These are phyloP conservation scores for Lasioglossum vierecki DNA, from an alignment of 2,888 invertebrate genomes.

Conservation along the genomic window DNA sequence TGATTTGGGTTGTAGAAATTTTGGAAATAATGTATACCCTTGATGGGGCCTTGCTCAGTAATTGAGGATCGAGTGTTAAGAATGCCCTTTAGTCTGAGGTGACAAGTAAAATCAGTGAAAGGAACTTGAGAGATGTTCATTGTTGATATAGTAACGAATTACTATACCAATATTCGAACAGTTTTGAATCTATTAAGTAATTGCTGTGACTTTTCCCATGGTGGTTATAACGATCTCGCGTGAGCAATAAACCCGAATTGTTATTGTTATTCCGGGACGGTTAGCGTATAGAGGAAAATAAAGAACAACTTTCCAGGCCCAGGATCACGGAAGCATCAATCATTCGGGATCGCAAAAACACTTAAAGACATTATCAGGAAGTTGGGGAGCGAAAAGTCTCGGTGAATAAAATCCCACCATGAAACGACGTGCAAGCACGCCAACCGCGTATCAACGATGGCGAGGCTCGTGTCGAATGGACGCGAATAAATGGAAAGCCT, in stretches of 20 bases:
- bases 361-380: constrained; percentile 19
- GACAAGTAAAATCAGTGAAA: too few relatives aligned
- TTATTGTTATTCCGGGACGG: background rate
- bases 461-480: constrained; percentile 48
- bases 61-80: too few relatives aligned
- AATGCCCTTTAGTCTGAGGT: too few relatives aligned
- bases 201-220: background rate
- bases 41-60: too few relatives aligned
- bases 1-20: too few relatives aligned
- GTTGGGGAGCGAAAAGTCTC: constrained; percentile 54
- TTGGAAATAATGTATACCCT: too few relatives aligned
- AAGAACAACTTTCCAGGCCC: background rate
- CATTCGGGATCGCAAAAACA: constrained; percentile 39
- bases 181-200: background rate
- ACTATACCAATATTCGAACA: background rate
- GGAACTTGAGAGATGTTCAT: too few relatives aligned
- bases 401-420: constrained; percentile 78
- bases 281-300: background rate
- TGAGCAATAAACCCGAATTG: background rate
- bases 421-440: constrained; percentile 80
- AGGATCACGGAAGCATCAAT: constrained; percentile 33
- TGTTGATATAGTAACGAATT: too few relatives aligned
- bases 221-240: background rate
- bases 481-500: constrained; percentile 27
- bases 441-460: constrained; percentile 79